Percentiles rank a stretch among this genome's conserved stretches.
These are phyloP conservation scores for Boulengeromyrus knoepffleri DNA, from an alignment of 2,113 vertebrate species.

Conservation along the genomic window DNA sequence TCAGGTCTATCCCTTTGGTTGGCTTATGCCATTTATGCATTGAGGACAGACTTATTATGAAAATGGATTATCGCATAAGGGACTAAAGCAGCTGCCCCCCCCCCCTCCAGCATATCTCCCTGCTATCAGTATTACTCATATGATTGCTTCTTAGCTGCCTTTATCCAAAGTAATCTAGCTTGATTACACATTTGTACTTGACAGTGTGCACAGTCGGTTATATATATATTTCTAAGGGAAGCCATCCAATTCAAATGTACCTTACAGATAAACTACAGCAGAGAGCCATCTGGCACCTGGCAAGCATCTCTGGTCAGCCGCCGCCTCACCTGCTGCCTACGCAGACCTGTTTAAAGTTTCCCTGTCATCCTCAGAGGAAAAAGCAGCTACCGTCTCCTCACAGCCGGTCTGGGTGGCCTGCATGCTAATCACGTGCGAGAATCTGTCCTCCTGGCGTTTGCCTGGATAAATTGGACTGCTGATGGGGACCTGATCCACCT, in stretches of 20 bases:
- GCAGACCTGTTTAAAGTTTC: not conserved
- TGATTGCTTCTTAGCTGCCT: not conserved
- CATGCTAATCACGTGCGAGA: not conserved
- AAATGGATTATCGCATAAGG: not conserved
- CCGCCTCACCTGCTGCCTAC: not conserved
- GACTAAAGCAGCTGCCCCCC: not conserved
- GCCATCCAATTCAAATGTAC: not conserved
- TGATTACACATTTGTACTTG: not conserved
- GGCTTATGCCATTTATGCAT: not conserved
- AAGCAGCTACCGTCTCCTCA: not conserved
- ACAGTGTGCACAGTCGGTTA: not conserved
- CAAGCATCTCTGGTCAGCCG: not conserved
- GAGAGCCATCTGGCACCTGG: not conserved
- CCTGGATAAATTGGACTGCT: not conserved
- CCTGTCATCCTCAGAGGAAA: not conserved
- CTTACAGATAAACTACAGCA: not conserved
- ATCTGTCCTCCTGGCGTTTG: not conserved
- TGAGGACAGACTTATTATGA: not conserved
- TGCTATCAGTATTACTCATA: not conserved
- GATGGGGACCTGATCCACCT: not conserved
- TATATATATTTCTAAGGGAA: not conserved
- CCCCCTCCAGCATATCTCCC: not conserved
- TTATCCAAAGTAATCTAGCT: not conserved
- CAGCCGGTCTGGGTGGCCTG: not conserved
- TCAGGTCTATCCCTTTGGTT: not conserved